A percentile compares a stretch with the other conserved stretches of the same genome.
Conservation (phyloP, 2,113 vertebrate genomes). For the Lepisosteus osseus region DNA sequence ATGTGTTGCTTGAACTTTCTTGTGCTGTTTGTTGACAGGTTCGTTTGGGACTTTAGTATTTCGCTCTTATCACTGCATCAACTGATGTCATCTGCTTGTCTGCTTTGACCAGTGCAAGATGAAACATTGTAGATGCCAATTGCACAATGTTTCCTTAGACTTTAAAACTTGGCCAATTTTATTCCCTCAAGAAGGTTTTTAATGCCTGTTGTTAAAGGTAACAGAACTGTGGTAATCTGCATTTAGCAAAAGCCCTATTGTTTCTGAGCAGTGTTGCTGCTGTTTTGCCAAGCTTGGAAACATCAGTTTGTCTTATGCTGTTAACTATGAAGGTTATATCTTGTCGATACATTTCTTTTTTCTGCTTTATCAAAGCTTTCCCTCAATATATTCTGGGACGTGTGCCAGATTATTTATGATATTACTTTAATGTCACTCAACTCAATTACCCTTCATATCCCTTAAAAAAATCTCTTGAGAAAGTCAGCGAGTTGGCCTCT, state of each 20-base stretch:
- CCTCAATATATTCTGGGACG: conserved; percentile 55
- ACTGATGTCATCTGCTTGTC: background rate
- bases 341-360: conserved; percentile 8
- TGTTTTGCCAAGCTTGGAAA: no score
- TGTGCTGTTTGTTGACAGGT: background rate
- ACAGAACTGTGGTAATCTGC: no score
- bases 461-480: conserved; percentile 25
- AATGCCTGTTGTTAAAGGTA: no score
- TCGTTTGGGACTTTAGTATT: background rate
- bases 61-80: background rate
- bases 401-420: conserved; percentile 51
- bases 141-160: no score
- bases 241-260: no score
- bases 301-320: no score
- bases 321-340: background rate
- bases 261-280: no score
- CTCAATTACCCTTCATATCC: conserved; percentile 38
- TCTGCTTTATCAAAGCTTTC: conserved; percentile 16
- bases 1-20: no score
- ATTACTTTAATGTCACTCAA: conserved; percentile 45
- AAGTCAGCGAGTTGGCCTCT: background rate
- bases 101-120: background rate
- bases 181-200: no score
- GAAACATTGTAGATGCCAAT: no score
- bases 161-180: no score